Evolutionary conservation across 2,113 vertebrate genomes (phyloP), one percentile per base, ranked within the genome.

Genomic region (Corythaixoides concolor): DNA sequence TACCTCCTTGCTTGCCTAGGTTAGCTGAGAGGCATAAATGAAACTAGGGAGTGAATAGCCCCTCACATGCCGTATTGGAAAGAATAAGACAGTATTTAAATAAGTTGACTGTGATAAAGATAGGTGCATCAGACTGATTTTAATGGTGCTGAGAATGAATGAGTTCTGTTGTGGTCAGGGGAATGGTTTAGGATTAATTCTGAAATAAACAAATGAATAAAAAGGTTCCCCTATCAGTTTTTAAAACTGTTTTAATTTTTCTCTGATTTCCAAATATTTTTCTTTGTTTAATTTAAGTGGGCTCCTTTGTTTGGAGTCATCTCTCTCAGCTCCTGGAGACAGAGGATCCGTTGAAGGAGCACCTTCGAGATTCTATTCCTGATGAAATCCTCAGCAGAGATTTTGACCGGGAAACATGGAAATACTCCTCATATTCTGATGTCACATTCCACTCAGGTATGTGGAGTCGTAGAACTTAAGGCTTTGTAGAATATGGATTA

Each of bases 301-400:
- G 99, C 35, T 98, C 99, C 33, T 99, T 98, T 89, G 99, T 99
- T 63, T 99, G 99, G 99, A 99, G 98, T 94, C 99, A 99, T 83
- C 97, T 99, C 32, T 98, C 98, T 62, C 98, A 98, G 88, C 91
- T 99, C 50, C 93, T 99, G 90, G 98, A 98, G 94, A 99, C 98
- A 0, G 98, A 98, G 19, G 99, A 99, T 92, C 99, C 99, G 5
- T 39, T 98, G 88, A 99, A 99, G 96, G 97, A 96, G 81, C 47
- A 97, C 28, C 95, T 99, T 47, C 95, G 97, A 15, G 98, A 99
- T 47, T 94, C 97, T 15, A 96, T 99, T 81, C 98, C 99, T 15
- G 96, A 99, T 72, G 98, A 99, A 86, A 98, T 99, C 27, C 95
- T 99, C 89, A 98, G 98, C 96, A 98, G 92, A 95, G 98, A 99